Evolutionary conservation across 2,888 invertebrate species (phyloP).

Genomic region (Pecten maximus): DNA sequence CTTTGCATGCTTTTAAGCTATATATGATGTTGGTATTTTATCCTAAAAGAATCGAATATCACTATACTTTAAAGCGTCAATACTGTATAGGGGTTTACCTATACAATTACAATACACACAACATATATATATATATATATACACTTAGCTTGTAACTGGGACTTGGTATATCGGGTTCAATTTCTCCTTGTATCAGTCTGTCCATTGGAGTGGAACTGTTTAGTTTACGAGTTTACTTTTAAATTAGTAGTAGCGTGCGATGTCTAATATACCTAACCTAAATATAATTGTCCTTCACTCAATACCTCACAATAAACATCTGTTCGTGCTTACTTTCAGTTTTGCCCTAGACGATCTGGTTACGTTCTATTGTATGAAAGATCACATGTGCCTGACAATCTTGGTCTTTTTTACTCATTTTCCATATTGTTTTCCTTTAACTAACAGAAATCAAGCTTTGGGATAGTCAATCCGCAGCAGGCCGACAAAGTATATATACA

Average conservation of each 20-base stretch:
- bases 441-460: too few relatives aligned
- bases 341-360: too few relatives aligned
- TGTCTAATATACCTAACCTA: too few relatives aligned
- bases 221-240: background rate
- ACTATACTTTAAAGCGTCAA: background rate
- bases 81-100: background rate
- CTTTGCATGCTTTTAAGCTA: background rate
- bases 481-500: too few relatives aligned
- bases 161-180: background rate
- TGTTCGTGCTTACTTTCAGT: too few relatives aligned
- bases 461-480: too few relatives aligned
- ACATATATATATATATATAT: background rate
- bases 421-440: too few relatives aligned
- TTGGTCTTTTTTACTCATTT: too few relatives aligned
- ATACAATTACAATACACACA: background rate
- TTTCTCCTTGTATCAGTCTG: background rate
- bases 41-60: background rate
- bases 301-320: too few relatives aligned
- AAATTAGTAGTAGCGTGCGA: background rate
- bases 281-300: too few relatives aligned
- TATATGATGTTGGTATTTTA: constrained; percentile 19
- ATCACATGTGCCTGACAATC: too few relatives aligned
- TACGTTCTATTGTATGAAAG: too few relatives aligned
- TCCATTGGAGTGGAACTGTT: background rate
- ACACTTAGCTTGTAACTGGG: background rate